phyloP scores from a whole-genome alignment of 2,113 vertebrate genomes.

The Drymodes brunneopygia region DNA sequence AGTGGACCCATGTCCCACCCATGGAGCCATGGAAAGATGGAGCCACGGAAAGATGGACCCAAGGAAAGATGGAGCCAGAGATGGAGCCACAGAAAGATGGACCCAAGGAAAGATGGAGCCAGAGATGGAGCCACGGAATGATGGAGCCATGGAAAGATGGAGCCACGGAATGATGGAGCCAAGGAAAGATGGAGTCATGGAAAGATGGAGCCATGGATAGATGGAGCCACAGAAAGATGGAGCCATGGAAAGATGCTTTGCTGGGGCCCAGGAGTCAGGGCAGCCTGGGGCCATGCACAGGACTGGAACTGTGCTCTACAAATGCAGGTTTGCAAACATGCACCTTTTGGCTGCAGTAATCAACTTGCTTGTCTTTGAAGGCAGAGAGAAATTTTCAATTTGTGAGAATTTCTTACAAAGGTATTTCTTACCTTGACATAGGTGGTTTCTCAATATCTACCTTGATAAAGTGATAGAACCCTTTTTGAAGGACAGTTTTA shows the following conservation, averaged over 20 bases:
- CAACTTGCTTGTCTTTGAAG: background rate
- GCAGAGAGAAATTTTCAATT: background rate
- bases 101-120: background rate
- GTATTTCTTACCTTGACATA: background rate
- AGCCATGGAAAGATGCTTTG: background rate
- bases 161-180: background rate
- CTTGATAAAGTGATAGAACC: background rate
- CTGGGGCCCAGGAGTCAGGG: background rate
- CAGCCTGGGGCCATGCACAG: background rate
- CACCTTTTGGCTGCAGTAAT: background rate
- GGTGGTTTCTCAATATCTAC: background rate
- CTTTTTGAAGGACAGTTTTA: background rate
- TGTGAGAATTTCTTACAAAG: background rate
- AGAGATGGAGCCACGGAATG: background rate
- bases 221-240: background rate
- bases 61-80: background rate
- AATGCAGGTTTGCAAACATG: background rate
- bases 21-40: accelerated
- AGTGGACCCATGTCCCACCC: accelerated
- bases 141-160: accelerated
- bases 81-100: background rate
- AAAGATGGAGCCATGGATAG: accelerated
- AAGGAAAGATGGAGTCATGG: background rate
- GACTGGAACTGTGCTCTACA: accelerated
- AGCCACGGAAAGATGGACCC: background rate